Evolutionary conservation across 2,797 vertebrate genomes (phyloP).

Genomic region (Mormyrops boulengeri): DNA sequence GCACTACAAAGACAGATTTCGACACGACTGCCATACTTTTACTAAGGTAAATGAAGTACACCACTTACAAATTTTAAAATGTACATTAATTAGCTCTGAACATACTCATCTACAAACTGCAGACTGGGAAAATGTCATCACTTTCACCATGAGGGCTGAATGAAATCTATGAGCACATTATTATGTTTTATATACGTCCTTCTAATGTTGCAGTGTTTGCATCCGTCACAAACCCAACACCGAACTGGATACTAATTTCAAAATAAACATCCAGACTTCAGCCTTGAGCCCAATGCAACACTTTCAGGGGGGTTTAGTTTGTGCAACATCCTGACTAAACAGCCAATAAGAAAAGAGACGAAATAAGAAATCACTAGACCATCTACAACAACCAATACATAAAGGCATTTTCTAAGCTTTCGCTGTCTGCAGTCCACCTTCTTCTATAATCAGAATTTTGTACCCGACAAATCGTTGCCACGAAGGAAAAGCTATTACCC

Average conservation of each 20-base stretch:
- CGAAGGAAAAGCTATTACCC: background rate
- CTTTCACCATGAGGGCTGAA: background rate
- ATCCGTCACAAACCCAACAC: background rate
- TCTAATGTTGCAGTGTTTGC: background rate
- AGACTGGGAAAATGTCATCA: background rate
- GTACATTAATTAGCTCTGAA: background rate
- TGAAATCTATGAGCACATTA: background rate
- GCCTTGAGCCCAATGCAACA: background rate
- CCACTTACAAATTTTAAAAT: background rate
- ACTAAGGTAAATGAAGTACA: background rate
- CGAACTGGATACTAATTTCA: background rate
- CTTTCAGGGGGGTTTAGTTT: background rate
- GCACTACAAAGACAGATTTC: background rate
- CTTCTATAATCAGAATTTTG: background rate
- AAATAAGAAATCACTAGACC: background rate
- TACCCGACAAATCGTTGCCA: background rate
- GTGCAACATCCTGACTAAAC: background rate
- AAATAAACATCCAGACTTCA: background rate
- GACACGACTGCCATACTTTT: background rate
- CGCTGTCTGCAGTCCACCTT: background rate
- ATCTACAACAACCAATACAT: background rate
- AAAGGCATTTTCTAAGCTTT: background rate
- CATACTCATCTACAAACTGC: background rate
- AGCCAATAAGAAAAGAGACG: background rate
- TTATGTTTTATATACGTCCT: background rate